These are phyloP conservation scores for Aphelocoma coerulescens DNA, from an alignment of 2,113 vertebrate species.

Conservation along the genomic window DNA sequence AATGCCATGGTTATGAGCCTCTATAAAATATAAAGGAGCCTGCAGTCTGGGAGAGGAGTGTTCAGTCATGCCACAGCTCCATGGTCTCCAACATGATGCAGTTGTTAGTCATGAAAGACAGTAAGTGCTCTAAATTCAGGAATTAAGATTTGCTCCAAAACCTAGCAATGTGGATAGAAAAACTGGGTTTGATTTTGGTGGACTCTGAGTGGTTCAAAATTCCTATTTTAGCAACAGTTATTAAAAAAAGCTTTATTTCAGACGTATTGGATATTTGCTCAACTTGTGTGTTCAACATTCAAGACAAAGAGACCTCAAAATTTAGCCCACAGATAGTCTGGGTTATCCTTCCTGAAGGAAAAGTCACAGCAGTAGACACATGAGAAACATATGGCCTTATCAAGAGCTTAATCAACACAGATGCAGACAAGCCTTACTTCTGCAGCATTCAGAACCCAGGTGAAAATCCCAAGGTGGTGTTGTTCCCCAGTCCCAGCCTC, in stretches of 20 bases:
- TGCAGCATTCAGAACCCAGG: not conserved
- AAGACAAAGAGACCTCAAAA: not conserved
- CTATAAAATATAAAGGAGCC: not conserved
- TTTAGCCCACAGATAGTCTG: not conserved
- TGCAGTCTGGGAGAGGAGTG: not conserved
- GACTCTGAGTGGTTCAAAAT: not conserved
- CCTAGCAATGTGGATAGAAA: not conserved
- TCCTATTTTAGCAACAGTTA: not conserved
- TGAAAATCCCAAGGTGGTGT: too few relatives aligned
- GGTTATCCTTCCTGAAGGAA: not conserved
- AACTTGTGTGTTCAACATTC: not conserved
- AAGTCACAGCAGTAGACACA: not conserved
- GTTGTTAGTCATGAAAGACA: not conserved
- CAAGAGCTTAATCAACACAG: not conserved
- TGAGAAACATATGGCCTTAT: not conserved
- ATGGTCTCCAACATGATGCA: not conserved
- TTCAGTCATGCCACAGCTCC: not conserved
- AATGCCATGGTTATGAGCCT: not conserved
- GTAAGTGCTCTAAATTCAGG: not conserved
- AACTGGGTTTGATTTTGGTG: not conserved
- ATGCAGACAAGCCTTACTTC: not conserved
- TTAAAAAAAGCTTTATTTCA: not conserved
- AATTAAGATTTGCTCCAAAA: not conserved
- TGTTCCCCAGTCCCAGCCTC: not conserved
- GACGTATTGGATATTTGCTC: not conserved